Base-by-base conservation (phyloP, 1,140 invertebrate genomes). In the Arctopsyche grandis region DNA sequence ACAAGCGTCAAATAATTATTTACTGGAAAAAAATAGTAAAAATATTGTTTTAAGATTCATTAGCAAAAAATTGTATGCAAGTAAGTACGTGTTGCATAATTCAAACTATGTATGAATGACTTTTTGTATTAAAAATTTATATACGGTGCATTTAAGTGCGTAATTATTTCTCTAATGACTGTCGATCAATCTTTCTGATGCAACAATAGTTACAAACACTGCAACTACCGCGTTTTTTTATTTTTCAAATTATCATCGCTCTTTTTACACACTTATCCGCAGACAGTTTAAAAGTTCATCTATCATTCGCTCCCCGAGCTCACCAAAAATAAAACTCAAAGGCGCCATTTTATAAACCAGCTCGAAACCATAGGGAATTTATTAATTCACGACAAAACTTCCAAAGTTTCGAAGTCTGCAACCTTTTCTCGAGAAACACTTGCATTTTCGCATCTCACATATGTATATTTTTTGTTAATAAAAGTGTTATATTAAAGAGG, bases 151-250 rank as follows among this genome's bases (percentile, higher is more conserved):
- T 60, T 60, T 66, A 26, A 66, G n/a, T 24, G 14, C 24, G 63
- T 66, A 66, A 66, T 26, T 66, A 66, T 66, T 66, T 66, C 10
- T 12, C 63, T 66, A 66, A 66, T 66, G 63, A 66, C 63, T 66
- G n/a, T 9, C 63, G 24, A 66, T 66, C 63, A 26, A 26, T 66
- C 63, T 24, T 29, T 10, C 7, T 66, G 63, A 22, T 26, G 63
- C 63, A 66, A 66, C 63, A 26, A 66, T 66, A 66, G 63, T 66
- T 66, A 60, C 56, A 21, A 19, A 21, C 16, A 21, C 21, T 66
- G 63, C 24, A 26, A n/a, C 24, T 66, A 29, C 24, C 14, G 63
- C 24, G 21, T 66, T 66, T 66, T 66, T 66, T 60, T 66, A 26
- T 52, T 52, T 52, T 52, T 52, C 22, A 21, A 66, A 66, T 66